Evolutionary conservation across 2,113 vertebrate genomes (phyloP).

Genomic region (Catagonus wagneri): DNA sequence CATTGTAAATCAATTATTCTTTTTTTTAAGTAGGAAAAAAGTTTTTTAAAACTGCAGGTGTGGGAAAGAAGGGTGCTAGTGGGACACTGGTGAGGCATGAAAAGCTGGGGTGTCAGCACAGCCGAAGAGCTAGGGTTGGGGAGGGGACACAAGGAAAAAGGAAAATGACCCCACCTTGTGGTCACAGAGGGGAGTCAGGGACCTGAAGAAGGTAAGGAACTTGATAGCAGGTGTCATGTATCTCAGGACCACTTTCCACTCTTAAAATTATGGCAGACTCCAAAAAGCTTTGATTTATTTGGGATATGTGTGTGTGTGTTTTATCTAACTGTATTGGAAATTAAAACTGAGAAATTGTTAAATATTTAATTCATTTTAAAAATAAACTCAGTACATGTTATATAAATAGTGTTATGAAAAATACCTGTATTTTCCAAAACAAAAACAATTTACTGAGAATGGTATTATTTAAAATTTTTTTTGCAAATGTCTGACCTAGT

Average conservation of each 20-base stretch:
- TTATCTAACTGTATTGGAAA: not conserved
- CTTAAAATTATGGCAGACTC: not conserved
- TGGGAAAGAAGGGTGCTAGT: not conserved
- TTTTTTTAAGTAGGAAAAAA: too few species aligned
- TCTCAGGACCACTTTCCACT: not conserved
- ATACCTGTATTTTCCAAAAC: not conserved
- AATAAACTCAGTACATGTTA: not conserved
- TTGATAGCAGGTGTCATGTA: too few species aligned
- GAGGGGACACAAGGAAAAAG: rapidly evolving
- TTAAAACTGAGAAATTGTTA: not conserved
- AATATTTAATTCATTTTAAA: conserved; percentile 1
- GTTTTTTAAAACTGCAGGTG: too few species aligned
- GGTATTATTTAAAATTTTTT: not conserved
- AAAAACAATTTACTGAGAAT: not conserved
- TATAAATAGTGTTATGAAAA: not conserved
- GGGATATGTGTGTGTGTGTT: too few species aligned
- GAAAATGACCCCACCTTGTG: not conserved
- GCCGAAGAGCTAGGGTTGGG: not conserved
- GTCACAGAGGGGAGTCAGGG: not conserved
- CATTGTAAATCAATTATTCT: too few species aligned
- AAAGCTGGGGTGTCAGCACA: not conserved
- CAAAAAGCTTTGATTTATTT: not conserved
- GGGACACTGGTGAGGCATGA: not conserved
- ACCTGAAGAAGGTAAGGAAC: too few species aligned
- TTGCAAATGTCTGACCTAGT: not conserved